A percentile compares a stretch with the other conserved stretches of the same genome.
Conservation (phyloP, 2,113 vertebrate species). For the Austrofundulus limnaeus region DNA sequence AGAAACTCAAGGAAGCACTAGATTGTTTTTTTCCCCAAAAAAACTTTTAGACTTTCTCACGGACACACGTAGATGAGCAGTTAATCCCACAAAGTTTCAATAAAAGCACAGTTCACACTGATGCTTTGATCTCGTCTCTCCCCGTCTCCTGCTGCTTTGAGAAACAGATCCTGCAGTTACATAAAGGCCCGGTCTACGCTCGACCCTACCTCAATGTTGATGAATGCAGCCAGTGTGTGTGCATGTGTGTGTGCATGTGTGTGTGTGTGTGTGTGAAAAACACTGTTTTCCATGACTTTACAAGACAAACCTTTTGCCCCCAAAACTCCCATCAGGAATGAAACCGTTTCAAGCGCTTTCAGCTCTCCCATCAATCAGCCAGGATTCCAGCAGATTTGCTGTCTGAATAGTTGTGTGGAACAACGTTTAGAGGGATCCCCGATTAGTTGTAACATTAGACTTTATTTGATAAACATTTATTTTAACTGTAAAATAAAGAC, state of each 20-base stretch:
- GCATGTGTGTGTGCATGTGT: too few relatives aligned
- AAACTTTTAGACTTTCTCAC: conserved; percentile 1
- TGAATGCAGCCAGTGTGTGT: conserved; percentile 17
- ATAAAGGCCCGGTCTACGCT: conserved; percentile 24
- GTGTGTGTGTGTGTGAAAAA: too few relatives aligned
- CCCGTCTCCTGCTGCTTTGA: conserved; percentile 27
- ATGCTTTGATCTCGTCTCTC: conserved; percentile 47
- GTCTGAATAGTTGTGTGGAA: conserved; percentile 52
- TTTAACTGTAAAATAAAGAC: too few relatives aligned
- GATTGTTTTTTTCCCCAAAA: not conserved
- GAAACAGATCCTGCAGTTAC: conserved; percentile 38
- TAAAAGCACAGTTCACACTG: conserved; percentile 34
- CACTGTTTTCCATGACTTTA: conserved; percentile 29
- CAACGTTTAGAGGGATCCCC: conserved; percentile 10
- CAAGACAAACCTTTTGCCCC: conserved; percentile 1
- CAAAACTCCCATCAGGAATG: conserved; percentile 26
- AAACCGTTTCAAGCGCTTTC: conserved; percentile 22
- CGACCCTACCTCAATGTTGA: conserved; percentile 18
- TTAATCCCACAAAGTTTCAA: conserved; percentile 35
- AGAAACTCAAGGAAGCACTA: not conserved
- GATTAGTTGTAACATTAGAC: too few relatives aligned
- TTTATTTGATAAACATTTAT: too few relatives aligned
- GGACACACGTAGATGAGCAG: conserved; percentile 7
- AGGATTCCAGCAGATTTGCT: conserved; percentile 32
- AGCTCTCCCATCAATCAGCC: conserved; percentile 20